These are phyloP conservation scores for Drosophila cardini DNA, from an alignment of 1,140 invertebrate genomes.

Conservation along the genomic window DNA sequence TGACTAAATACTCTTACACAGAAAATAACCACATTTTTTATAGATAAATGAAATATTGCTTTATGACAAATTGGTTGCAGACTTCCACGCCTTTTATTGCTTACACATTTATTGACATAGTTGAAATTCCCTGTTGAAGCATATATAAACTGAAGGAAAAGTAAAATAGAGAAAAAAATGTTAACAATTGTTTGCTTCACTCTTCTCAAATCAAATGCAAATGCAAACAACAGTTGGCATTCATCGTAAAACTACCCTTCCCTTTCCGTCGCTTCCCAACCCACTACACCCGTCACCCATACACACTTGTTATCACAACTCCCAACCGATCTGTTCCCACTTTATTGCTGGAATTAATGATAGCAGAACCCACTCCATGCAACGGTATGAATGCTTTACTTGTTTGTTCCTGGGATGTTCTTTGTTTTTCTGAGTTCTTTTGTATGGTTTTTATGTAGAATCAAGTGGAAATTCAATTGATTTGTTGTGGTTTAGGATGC, in stretches of 20 bases:
- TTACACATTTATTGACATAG: too few relatives aligned
- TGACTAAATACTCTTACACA: too few relatives aligned
- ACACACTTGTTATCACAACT: neutral
- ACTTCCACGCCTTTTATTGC: too few relatives aligned
- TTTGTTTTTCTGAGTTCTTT: conserved; percentile 7
- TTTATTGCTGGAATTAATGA: conserved; percentile 81
- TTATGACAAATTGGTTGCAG: too few relatives aligned
- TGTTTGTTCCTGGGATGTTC: conserved; percentile 7
- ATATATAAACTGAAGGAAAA: too few relatives aligned
- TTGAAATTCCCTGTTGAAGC: conserved; percentile 4
- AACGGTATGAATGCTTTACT: conserved; percentile 31
- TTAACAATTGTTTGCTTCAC: conserved; percentile 27
- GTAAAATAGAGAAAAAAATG: conserved; percentile 8
- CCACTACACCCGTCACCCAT: too few relatives aligned
- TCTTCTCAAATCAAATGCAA: conserved; percentile 78
- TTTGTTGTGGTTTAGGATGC: conserved; percentile 70
- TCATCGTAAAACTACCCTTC: conserved; percentile 63
- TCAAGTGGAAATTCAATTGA: conserved; percentile 83
- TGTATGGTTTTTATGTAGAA: conserved; percentile 69
- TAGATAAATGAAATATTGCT: too few relatives aligned
- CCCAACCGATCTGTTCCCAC: conserved; percentile 20
- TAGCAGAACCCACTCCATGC: conserved; percentile 18
- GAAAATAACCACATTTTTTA: too few relatives aligned
- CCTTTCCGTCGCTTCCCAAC: neutral
- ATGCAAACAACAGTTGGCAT: conserved; percentile 81